A percentile compares a stretch with the other conserved stretches of the same genome.
Conservation (phyloP, 2,888 invertebrate genomes). For the Drosophila peninsularis region DNA sequence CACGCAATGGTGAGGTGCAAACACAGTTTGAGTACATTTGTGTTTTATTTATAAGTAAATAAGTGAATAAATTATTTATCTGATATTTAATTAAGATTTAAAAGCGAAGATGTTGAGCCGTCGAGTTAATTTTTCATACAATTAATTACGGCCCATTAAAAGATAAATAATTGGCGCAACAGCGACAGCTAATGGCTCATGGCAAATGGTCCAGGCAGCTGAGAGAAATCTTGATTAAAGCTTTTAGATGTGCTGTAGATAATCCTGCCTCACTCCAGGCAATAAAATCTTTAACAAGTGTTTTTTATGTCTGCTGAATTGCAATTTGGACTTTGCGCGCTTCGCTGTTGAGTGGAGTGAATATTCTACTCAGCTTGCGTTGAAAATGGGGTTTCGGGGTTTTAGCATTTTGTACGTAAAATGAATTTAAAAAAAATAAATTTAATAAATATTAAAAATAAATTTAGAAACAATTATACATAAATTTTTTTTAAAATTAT, state of each 20-base stretch:
- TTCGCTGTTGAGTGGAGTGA: not conserved
- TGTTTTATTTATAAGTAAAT: not conserved
- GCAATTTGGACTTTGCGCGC: not conserved
- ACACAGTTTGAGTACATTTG: not conserved
- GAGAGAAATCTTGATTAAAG: not conserved
- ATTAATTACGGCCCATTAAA: not conserved
- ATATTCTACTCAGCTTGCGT: not conserved
- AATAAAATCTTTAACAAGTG: constrained; percentile 1
- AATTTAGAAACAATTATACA: no score
- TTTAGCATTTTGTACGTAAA: not conserved
- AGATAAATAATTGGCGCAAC: not conserved
- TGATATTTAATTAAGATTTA: not conserved
- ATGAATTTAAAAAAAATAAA: no score
- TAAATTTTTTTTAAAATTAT: no score
- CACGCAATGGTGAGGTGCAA: constrained; percentile 20
- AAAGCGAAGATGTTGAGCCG: not conserved
- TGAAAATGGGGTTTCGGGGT: not conserved
- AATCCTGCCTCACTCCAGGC: not conserved
- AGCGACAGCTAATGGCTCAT: not conserved
- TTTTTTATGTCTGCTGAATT: not conserved
- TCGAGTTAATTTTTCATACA: not conserved
- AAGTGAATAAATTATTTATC: not conserved
- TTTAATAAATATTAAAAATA: no score
- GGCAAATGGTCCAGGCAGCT: not conserved
- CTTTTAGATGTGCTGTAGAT: not conserved